phyloP scores from a whole-genome alignment of 2,888 invertebrate species.

The Apantesis nais region DNA sequence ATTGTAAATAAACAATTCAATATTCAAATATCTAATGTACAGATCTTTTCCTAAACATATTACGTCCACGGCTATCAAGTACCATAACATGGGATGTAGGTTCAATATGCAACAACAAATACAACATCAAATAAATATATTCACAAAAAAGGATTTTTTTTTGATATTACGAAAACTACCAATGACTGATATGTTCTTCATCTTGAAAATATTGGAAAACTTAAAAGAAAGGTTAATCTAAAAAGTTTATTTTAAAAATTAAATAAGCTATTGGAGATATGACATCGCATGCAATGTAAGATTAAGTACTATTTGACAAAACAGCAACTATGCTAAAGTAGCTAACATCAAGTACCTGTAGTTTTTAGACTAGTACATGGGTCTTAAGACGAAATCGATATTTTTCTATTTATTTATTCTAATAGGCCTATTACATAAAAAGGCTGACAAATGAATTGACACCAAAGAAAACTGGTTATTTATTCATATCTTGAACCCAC shows the following conservation, averaged over 20 bases:
- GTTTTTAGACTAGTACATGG: conserved; percentile 68
- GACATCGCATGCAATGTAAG: conserved; percentile 60
- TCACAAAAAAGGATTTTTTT: conserved; percentile 22
- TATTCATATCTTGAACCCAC: conserved; percentile 5
- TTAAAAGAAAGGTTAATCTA: conserved; percentile 14
- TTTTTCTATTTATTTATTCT: conserved; percentile 56
- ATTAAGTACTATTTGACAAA: conserved; percentile 59
- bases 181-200: conserved; percentile 71
- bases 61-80: conserved; percentile 60
- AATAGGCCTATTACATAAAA: conserved; percentile 72
- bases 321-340: conserved; percentile 67
- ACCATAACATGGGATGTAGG: conserved; percentile 43
- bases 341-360: conserved; percentile 79
- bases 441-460: conserved; percentile 41
- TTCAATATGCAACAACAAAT: conserved; percentile 32
- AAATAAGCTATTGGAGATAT: conserved; percentile 38
- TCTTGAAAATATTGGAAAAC: conserved; percentile 44
- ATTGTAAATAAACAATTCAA: conserved; percentile 84
- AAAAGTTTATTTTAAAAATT: conserved; percentile 18
- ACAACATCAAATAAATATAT: conserved; percentile 43
- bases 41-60: conserved; percentile 72
- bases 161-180: conserved; percentile 45
- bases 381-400: conserved; percentile 64
- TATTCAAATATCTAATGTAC: conserved; percentile 81
- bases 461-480: neutral